Percentiles rank a stretch among this genome's conserved stretches.
phyloP scores from a whole-genome alignment of 2,113 vertebrate species.

The Rhinichthys klamathensis region DNA sequence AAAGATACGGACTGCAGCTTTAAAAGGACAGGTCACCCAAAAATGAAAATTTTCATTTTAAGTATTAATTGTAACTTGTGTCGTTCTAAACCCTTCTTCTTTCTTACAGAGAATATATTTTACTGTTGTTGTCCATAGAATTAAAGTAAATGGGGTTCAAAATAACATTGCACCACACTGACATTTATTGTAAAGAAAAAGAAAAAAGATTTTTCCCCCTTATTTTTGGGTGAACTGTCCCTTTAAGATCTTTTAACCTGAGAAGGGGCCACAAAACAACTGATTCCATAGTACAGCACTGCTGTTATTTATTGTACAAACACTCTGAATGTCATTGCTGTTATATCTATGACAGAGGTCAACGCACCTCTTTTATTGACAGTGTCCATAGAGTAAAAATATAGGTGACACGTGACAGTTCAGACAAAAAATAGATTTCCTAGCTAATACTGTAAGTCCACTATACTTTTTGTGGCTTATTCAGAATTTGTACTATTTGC shows the following conservation, averaged over 20 bases:
- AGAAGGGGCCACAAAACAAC: background rate
- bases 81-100: background rate
- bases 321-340: background rate
- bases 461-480: background rate
- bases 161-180: too few relatives aligned
- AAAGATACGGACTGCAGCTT: too few relatives aligned
- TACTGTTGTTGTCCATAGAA: background rate
- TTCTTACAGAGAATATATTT: background rate
- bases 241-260: slow-evolving; percentile 41
- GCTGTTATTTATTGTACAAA: slow-evolving; percentile 14
- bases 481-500: background rate
- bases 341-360: background rate
- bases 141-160: too few relatives aligned
- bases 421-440: background rate
- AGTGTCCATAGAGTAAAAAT: background rate
- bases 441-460: background rate
- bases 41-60: background rate
- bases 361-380: background rate
- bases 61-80: background rate
- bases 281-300: slow-evolving; percentile 28
- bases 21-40: background rate
- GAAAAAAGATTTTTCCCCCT: too few relatives aligned
- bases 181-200: too few relatives aligned
- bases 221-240: background rate
- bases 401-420: background rate